phyloP scores from a whole-genome alignment of 1,140 invertebrate species.

The Drosophila melanogaster region Release_6_plus_ISO1_MT NT_033779.5:15158001-15158500 shows the following conservation, averaged over 20 bases:
- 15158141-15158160: slow-evolving; percentile 19
- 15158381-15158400: slow-evolving; percentile 34
- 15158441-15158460: slow-evolving; percentile 80
- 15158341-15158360: background rate
- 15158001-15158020: slow-evolving; percentile 13
- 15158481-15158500: slow-evolving; percentile 61
- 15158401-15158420: slow-evolving; percentile 75
- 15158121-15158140: slow-evolving; percentile 75
- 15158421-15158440: slow-evolving; percentile 83
- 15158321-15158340: background rate
- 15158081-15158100: slow-evolving; percentile 48
- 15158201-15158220: slow-evolving; percentile 63
- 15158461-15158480: slow-evolving; percentile 63
- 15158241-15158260: slow-evolving; percentile 81
- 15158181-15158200: slow-evolving; percentile 6
- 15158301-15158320: background rate
- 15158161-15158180: slow-evolving; percentile 5
- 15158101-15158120: slow-evolving; percentile 76
- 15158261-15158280: slow-evolving; percentile 70
- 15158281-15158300: slow-evolving; percentile 52
- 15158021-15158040: slow-evolving; percentile 1
- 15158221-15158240: slow-evolving; percentile 65
- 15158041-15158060: slow-evolving; percentile 43
- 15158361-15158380: slow-evolving; percentile 15
- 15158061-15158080: slow-evolving; percentile 8